Percentiles rank a stretch among this genome's conserved stretches.
phyloP scores from a whole-genome alignment of 2,113 vertebrate species.

The Nipponia nippon region DNA sequence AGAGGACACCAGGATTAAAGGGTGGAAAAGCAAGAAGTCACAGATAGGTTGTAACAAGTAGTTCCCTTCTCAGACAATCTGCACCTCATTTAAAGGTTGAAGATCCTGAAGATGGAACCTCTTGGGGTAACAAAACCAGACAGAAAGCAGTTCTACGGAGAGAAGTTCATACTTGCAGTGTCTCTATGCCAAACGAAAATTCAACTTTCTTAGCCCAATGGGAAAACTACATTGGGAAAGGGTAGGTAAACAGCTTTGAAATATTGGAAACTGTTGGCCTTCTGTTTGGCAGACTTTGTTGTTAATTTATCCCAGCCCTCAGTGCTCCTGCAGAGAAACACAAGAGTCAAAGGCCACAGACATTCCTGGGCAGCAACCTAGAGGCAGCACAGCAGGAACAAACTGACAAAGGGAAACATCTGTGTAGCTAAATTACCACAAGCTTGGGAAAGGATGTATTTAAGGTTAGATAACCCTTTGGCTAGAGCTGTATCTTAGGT shows the following conservation, averaged over 20 bases:
- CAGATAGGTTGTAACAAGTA: background rate
- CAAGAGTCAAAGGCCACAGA: background rate
- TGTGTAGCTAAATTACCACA: background rate
- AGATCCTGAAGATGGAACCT: background rate
- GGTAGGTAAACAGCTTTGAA: background rate
- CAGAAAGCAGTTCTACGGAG: background rate
- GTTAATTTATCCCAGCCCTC: background rate
- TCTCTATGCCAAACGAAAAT: background rate
- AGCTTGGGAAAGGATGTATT: background rate
- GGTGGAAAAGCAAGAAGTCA: background rate
- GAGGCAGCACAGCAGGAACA: background rate
- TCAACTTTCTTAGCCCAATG: background rate
- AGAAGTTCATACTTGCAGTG: background rate
- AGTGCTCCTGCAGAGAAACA: background rate
- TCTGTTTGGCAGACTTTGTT: background rate
- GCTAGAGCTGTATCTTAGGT: background rate
- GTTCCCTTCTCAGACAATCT: background rate
- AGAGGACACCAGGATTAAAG: background rate
- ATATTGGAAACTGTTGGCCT: background rate
- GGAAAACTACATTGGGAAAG: background rate
- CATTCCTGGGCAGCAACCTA: background rate
- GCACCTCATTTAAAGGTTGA: background rate
- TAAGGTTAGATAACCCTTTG: background rate
- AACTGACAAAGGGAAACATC: background rate
- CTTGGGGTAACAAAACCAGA: background rate